Evolutionary conservation across 2,888 invertebrate species (phyloP).

Genomic region (Celastrina argiolus): DNA sequence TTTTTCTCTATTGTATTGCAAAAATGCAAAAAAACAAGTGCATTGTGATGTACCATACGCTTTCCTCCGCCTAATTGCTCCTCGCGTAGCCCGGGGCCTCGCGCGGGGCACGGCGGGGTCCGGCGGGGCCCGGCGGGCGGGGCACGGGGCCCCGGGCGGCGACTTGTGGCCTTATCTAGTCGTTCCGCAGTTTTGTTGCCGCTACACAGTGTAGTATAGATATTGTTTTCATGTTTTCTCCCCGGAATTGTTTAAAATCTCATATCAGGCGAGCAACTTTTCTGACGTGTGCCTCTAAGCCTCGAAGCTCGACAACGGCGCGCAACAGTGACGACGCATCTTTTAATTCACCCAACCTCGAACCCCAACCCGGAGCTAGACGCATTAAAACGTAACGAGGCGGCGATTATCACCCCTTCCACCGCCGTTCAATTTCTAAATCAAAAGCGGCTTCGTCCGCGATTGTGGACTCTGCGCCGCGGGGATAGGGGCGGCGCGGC

Average conservation of each 20-base stretch:
- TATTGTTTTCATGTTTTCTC: background rate
- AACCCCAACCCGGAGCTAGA: background rate
- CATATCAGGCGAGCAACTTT: background rate
- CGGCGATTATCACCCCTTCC: slow-evolving; percentile 1
- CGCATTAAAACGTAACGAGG: slow-evolving; percentile 7
- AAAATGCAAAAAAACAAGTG: slow-evolving; percentile 9
- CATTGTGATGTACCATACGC: slow-evolving; percentile 18
- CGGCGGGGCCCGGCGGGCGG: background rate
- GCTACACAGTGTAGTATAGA: background rate
- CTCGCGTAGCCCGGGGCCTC: background rate
- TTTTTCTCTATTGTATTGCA: slow-evolving; percentile 16
- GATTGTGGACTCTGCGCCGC: slow-evolving; percentile 1
- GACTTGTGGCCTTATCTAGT: background rate
- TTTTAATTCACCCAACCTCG: background rate
- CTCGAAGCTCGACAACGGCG: background rate
- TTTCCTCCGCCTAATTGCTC: slow-evolving; percentile 9
- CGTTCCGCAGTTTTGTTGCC: background rate
- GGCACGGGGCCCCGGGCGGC: background rate
- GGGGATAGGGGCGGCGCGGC: background rate
- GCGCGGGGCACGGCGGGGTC: background rate
- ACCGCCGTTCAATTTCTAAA: slow-evolving; percentile 13
- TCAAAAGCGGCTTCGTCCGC: background rate
- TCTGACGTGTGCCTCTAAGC: background rate
- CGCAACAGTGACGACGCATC: background rate
- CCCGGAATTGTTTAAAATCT: background rate